Conservation (phyloP, 1,140 invertebrate genomes). For the Cyphomyrmex costatus region DNA sequence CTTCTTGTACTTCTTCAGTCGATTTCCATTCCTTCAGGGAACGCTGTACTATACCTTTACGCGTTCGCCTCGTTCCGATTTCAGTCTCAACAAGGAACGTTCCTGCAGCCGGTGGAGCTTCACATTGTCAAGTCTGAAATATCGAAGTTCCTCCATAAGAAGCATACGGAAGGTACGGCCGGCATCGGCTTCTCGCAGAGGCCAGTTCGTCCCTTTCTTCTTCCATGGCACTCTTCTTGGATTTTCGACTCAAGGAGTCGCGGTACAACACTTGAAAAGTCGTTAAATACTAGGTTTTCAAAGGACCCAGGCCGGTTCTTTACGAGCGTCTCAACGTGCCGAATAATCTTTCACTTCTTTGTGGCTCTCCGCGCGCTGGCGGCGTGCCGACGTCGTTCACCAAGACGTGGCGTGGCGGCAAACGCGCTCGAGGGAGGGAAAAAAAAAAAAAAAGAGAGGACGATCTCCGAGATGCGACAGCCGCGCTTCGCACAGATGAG, state of each 20-base stretch:
- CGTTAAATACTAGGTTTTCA: too few relatives aligned
- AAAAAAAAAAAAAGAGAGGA: too few relatives aligned
- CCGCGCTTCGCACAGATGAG: constrained; percentile 13
- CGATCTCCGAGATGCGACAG: constrained; percentile 4
- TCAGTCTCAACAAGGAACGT: neutral
- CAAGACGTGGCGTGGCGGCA: too few relatives aligned
- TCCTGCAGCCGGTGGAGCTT: too few relatives aligned
- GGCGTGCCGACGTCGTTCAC: constrained; percentile 39
- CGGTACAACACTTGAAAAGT: too few relatives aligned
- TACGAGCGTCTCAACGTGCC: constrained; percentile 15
- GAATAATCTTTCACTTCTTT: neutral
- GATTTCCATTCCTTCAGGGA: neutral
- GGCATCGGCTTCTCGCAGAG: neutral
- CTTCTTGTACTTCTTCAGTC: neutral
- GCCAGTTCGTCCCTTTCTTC: too few relatives aligned
- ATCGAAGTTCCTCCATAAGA: neutral
- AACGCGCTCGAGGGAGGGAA: constrained; percentile 11
- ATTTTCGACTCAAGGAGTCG: too few relatives aligned
- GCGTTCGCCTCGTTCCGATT: neutral
- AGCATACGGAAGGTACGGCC: neutral
- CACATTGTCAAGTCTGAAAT: neutral
- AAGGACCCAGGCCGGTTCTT: neutral
- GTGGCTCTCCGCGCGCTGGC: constrained; percentile 11
- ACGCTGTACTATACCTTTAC: neutral
- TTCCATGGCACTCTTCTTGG: too few relatives aligned